phyloP scores from a whole-genome alignment of 2,113 vertebrate genomes.

The Carassius carassius region DNA sequence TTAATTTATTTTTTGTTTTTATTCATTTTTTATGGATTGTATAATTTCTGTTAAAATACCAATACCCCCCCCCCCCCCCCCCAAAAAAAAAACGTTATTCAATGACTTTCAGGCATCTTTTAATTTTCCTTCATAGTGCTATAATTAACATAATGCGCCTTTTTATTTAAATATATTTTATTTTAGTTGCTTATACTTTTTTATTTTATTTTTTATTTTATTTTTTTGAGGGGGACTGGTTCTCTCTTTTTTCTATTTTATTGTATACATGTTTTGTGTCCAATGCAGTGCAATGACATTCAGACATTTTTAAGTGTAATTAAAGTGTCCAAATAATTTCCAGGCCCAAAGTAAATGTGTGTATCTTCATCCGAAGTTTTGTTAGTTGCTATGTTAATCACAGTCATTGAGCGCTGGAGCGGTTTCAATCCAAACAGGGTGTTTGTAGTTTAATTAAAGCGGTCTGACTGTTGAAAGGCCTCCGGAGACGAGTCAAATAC shows the following conservation, averaged over 20 bases:
- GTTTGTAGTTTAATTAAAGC: neutral
- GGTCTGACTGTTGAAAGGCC: neutral
- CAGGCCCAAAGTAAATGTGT: neutral
- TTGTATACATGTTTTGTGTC: neutral
- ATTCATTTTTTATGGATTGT: too few species aligned
- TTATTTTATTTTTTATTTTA: too few species aligned
- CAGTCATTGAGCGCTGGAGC: neutral
- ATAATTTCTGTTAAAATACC: too few species aligned
- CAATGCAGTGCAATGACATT: neutral
- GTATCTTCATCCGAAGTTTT: neutral
- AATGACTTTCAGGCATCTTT: too few species aligned
- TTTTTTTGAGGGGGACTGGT: too few species aligned
- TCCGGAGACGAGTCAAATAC: neutral
- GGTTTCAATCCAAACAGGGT: neutral
- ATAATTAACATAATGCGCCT: too few species aligned
- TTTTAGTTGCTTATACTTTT: too few species aligned
- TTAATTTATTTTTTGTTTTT: too few species aligned
- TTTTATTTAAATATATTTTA: too few species aligned
- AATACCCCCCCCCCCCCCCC: too few species aligned
- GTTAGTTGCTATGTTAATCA: neutral
- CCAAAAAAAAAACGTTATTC: too few species aligned
- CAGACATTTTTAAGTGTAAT: neutral
- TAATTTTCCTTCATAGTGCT: too few species aligned
- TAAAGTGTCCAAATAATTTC: neutral
- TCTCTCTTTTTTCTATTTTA: neutral